Conservation (phyloP, 1,140 invertebrate species). For the Rhynchophorus ferrugineus region DNA sequence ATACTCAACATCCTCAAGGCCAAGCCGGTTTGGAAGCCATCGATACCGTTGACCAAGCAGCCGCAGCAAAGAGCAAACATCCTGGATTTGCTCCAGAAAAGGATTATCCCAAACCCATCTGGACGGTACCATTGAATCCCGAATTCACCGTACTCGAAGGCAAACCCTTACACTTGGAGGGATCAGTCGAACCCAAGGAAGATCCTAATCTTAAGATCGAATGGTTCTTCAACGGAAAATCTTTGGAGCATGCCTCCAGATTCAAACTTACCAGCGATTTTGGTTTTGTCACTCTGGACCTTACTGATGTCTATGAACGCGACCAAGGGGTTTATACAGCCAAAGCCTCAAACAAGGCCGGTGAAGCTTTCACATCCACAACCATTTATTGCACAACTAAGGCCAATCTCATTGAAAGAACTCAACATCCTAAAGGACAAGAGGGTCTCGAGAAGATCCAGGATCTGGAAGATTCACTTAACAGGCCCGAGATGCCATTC, state of each 20-base stretch:
- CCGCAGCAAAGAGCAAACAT: slow-evolving; percentile 59
- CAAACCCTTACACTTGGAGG: slow-evolving; percentile 85
- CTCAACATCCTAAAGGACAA: slow-evolving; percentile 88
- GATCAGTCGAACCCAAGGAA: slow-evolving; percentile 88
- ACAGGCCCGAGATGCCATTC: slow-evolving; percentile 57
- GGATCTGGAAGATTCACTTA: slow-evolving; percentile 78
- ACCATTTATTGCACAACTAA: slow-evolving; percentile 78
- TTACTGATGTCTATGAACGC: slow-evolving; percentile 81
- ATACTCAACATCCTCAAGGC: slow-evolving; percentile 87
- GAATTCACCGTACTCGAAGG: slow-evolving; percentile 84
- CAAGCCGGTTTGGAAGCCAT: slow-evolving; percentile 78
- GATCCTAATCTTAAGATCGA: slow-evolving; percentile 93
- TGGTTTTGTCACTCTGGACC: slow-evolving; percentile 83
- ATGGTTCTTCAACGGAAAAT: slow-evolving; percentile 90
- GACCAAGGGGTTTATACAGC: slow-evolving; percentile 93
- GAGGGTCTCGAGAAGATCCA: slow-evolving; percentile 86
- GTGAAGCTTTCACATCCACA: slow-evolving; percentile 86
- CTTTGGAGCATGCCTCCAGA: slow-evolving; percentile 72
- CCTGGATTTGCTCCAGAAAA: slow-evolving; percentile 60
- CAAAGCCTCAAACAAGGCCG: slow-evolving; percentile 76
- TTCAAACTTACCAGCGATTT: slow-evolving; percentile 88
- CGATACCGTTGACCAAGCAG: slow-evolving; percentile 72
- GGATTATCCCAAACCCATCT: slow-evolving; percentile 79
- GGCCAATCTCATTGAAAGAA: slow-evolving; percentile 75
- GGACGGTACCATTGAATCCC: slow-evolving; percentile 71